Conservation (phyloP, 2,113 vertebrate species). For the Danio rerio region DNA sequence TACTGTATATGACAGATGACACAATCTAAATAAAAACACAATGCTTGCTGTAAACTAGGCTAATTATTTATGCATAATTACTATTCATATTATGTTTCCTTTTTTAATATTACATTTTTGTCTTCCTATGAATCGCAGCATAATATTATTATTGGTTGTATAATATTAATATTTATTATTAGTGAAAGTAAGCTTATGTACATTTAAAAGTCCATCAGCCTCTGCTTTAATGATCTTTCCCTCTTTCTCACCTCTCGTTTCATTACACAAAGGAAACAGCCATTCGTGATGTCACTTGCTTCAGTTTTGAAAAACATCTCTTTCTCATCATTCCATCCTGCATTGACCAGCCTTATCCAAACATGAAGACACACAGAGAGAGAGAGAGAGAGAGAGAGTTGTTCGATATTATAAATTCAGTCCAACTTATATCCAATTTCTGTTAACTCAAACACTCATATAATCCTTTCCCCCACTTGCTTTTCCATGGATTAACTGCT, state of each 20-base stretch:
- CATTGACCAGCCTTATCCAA: constrained; percentile 79
- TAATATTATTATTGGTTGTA: too few relatives aligned
- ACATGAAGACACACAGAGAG: not conserved
- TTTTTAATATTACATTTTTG: too few relatives aligned
- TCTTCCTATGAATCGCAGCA: not conserved
- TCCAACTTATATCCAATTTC: constrained; percentile 10
- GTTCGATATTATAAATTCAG: not conserved
- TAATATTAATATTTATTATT: too few relatives aligned
- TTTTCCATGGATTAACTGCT: constrained; percentile 5
- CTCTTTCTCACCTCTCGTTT: constrained; percentile 83
- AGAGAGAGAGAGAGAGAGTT: not conserved
- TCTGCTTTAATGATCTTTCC: not conserved
- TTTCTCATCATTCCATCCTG: constrained; percentile 64
- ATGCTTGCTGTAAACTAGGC: too few relatives aligned
- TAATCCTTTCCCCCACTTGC: constrained; percentile 11
- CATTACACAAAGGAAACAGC: constrained; percentile 89
- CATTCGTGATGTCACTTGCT: constrained; percentile 81
- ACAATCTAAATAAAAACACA: too few relatives aligned
- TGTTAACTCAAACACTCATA: constrained; percentile 4
- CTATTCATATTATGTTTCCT: too few relatives aligned
- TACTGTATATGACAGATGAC: too few relatives aligned
- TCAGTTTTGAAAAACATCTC: constrained; percentile 83
- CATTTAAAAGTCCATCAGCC: not conserved
- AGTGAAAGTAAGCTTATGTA: not conserved
- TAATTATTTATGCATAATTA: too few relatives aligned